Evolutionary conservation across 64 coral and sea anemone species (phyloP), one percentile per base, ranked within the genome.

Genomic region (Catalaphyllia jardinei): DNA sequence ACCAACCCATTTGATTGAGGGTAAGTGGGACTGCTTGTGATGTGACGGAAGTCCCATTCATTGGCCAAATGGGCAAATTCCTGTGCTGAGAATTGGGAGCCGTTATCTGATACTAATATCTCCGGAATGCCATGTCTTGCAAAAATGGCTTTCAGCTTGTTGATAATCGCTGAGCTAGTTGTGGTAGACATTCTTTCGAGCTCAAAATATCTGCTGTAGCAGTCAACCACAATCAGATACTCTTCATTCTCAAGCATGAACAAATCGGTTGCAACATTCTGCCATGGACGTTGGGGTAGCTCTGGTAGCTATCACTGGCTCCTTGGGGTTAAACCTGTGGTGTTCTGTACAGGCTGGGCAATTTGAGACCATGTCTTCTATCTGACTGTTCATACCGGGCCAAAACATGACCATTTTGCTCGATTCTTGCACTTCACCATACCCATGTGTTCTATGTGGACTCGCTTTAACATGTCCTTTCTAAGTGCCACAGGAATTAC

Each of bases 381-480:
- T 79, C 28, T 94, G 73, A 79, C 25, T 80, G 27, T 88, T 78
- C 71, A 87, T 94, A 22, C 73, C 74, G 31, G 88, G 93, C 87
- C 88, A 90, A 82, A 88, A 90, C 31, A 94, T 77, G 14, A 89
- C 51, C 88, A 33, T 31, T 63, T 73, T 20, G 93, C 81, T 72
- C 87, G 38, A 62, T 27, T 30, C 57, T 80, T 84, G 62, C 72
- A 83, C 74, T 82, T 84, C 1, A 83, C 81, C 9, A 83, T 89
- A 2, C 86, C 86, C 74, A 75, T 64, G 31, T 93, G 86, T 25
- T 69, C 86, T 27, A 20, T 49, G 27, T 83, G 86, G 22, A 93
- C n/a, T 35, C 63, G 79, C 11, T 75, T 72, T 31, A 82, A 38
- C 14, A 86, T 78, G 14, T 94, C 79, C 10, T 57, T 13, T 8